These are phyloP conservation scores for Stichopus horrens DNA, from an alignment of 53 echinoderm and acorn worm species.

Conservation along the genomic window DNA sequence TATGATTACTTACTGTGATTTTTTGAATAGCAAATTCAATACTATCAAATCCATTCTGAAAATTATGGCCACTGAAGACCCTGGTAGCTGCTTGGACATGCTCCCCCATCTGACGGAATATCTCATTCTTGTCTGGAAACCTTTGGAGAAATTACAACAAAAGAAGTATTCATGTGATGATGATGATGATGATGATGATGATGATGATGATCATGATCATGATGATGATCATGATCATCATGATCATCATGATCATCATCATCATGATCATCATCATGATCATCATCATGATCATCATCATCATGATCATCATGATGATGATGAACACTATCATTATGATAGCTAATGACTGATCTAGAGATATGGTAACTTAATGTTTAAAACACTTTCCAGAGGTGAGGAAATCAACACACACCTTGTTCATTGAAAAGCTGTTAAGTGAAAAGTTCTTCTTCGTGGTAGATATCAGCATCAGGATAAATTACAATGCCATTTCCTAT, in stretches of 20 bases:
- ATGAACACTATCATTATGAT: neutral
- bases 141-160: neutral
- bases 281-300: no score
- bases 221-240: neutral
- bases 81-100: slow-evolving; percentile 76
- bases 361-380: no score
- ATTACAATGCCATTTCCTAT: no score
- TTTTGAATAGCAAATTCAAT: slow-evolving; percentile 75
- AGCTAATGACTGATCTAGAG: no score
- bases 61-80: slow-evolving; percentile 62
- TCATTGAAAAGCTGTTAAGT: no score
- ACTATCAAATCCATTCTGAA: slow-evolving; percentile 55
- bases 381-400: neutral
- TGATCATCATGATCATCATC: neutral
- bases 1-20: slow-evolving; percentile 65
- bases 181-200: no score
- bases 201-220: no score
- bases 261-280: neutral
- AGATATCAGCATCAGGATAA: no score
- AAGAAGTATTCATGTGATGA: no score
- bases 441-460: no score
- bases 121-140: slow-evolving; percentile 47
- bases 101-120: slow-evolving; percentile 75
- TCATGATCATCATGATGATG: neutral
- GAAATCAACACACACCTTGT: neutral